Evolutionary conservation across 2,113 vertebrate species (phyloP).

Genomic region (Pomatorhinus ruficollis): DNA sequence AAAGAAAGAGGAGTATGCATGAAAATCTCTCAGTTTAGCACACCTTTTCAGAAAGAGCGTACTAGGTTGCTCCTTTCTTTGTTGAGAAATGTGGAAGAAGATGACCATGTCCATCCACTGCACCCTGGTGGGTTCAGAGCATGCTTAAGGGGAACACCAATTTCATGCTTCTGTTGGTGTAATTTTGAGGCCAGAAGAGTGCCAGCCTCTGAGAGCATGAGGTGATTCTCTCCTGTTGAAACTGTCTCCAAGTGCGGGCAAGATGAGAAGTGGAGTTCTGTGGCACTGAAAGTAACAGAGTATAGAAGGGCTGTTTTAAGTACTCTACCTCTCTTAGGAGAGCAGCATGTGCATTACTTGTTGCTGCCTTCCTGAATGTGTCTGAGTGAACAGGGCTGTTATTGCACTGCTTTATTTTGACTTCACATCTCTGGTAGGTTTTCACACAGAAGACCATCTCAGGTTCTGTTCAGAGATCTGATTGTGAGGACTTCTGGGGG

Average conservation of each 20-base stretch:
- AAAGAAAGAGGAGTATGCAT: not conserved
- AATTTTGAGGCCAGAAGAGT: not conserved
- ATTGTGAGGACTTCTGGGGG: not conserved
- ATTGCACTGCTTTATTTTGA: not conserved
- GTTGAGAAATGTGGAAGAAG: not conserved
- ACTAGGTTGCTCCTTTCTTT: not conserved
- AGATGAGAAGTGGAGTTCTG: not conserved
- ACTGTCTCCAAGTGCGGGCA: not conserved
- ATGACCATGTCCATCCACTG: not conserved
- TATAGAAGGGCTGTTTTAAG: not conserved
- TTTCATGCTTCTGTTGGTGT: not conserved
- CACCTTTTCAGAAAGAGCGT: not conserved
- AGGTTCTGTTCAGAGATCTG: not conserved
- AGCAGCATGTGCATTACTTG: fast-evolving
- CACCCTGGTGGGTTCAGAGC: not conserved
- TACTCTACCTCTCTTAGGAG: not conserved
- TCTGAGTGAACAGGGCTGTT: not conserved
- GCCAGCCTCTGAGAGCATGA: fast-evolving
- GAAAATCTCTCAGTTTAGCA: not conserved
- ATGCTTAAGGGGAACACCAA: not conserved
- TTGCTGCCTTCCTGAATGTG: fast-evolving
- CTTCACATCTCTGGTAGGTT: not conserved
- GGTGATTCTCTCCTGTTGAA: not conserved
- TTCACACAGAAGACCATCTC: not conserved
- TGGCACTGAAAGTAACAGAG: not conserved